Conservation (phyloP, 2,113 vertebrate species). For the Caracal caracal region DNA sequence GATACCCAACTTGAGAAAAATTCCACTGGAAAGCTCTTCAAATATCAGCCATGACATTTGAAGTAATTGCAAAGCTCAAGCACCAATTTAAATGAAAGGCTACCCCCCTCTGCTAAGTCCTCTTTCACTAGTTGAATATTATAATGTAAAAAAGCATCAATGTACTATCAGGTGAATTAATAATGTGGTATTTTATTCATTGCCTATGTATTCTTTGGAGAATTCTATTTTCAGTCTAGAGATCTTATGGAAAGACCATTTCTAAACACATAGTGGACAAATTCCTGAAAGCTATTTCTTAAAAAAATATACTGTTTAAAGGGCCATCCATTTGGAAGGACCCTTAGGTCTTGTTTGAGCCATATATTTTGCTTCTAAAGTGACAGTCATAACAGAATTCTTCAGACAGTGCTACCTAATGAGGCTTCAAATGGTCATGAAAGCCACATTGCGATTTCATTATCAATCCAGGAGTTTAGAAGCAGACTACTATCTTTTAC, state of each 20-base stretch:
- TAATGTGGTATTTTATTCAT: slow-evolving; percentile 60
- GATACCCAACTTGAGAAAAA: slow-evolving; percentile 72
- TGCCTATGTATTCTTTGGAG: not conserved
- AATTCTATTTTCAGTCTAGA: not conserved
- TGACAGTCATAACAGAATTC: slow-evolving; percentile 23
- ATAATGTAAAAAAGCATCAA: slow-evolving; percentile 59
- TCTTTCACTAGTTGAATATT: slow-evolving; percentile 28
- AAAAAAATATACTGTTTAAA: slow-evolving; percentile 20
- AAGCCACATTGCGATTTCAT: slow-evolving; percentile 6
- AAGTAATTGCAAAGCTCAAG: slow-evolving; percentile 74
- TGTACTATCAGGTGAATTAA: slow-evolving; percentile 32
- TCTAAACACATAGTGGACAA: not conserved
- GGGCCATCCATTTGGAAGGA: slow-evolving; percentile 1
- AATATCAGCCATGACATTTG: slow-evolving; percentile 71
- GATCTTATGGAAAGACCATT: slow-evolving; percentile 4
- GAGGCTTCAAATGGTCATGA: slow-evolving; percentile 41
- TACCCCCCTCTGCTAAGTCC: not conserved
- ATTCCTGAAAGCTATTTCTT: not conserved
- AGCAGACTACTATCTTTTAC: not conserved
- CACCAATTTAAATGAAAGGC: slow-evolving; percentile 50
- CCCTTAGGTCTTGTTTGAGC: not conserved
- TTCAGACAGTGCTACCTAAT: slow-evolving; percentile 5
- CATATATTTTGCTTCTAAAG: slow-evolving; percentile 57
- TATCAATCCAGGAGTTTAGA: slow-evolving; percentile 17
- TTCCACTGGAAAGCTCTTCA: slow-evolving; percentile 72